phyloP scores from a whole-genome alignment of 2,113 vertebrate species.

The Clupea harengus region DNA sequence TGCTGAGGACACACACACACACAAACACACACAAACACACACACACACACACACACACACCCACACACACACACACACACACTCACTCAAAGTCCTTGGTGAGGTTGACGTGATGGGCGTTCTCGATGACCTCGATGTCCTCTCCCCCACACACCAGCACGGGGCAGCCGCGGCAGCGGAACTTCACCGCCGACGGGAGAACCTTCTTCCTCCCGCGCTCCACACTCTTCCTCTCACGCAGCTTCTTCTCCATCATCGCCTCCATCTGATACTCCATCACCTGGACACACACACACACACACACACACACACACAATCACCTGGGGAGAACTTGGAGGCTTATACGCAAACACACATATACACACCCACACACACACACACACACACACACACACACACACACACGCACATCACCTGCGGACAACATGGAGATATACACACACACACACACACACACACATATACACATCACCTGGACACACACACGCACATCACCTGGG shows the following conservation, averaged over 20 bases:
- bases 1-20: too few species aligned
- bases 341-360: too few species aligned
- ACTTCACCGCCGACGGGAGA: slow-evolving; percentile 66
- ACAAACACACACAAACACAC: too few species aligned
- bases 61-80: not conserved
- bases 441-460: too few species aligned
- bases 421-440: too few species aligned
- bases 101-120: slow-evolving; percentile 77
- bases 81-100: slow-evolving; percentile 75
- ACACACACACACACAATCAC: not conserved
- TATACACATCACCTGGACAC: too few species aligned
- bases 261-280: slow-evolving; percentile 71
- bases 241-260: slow-evolving; percentile 72
- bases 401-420: too few species aligned
- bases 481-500: too few species aligned
- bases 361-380: too few species aligned
- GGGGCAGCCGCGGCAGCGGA: slow-evolving; percentile 73
- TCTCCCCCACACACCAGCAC: slow-evolving; percentile 64
- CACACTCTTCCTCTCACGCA: slow-evolving; percentile 58
- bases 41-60: too few species aligned
- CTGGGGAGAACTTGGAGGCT: not conserved
- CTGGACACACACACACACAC: slow-evolving; percentile 46
- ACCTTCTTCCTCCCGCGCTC: slow-evolving; percentile 58
- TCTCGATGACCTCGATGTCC: slow-evolving; percentile 73
- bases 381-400: too few species aligned